A percentile compares a stretch with the other conserved stretches of the same genome.
Conservation (phyloP, 35 echinoderm and acorn worm species). For the Heliocidaris erythrogramma region DNA sequence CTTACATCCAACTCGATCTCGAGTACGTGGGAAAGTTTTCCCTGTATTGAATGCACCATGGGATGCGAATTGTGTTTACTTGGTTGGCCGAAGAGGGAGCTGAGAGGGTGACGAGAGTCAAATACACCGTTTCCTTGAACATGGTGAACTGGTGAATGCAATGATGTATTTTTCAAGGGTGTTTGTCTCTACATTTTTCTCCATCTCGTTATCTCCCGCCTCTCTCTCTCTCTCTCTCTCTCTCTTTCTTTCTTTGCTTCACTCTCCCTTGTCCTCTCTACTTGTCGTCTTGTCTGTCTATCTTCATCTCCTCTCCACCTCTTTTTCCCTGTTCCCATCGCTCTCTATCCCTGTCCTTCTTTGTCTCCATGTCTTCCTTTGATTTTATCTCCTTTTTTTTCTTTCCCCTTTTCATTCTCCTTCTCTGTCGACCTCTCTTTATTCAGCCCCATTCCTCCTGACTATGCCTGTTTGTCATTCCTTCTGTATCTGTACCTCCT, state of each 20-base stretch:
- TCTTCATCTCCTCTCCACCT: too few relatives aligned
- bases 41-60: background rate
- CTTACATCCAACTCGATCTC: background rate
- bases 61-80: background rate
- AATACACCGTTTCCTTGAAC: too few relatives aligned
- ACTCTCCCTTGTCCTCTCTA: background rate
- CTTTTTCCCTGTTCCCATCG: too few relatives aligned
- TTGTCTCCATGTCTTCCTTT: too few relatives aligned
- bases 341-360: too few relatives aligned
- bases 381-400: too few relatives aligned
- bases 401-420: too few relatives aligned
- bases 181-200: background rate
- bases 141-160: too few relatives aligned
- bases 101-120: too few relatives aligned
- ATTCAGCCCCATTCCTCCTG: too few relatives aligned
- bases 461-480: too few relatives aligned
- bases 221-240: background rate
- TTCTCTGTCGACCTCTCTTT: background rate
- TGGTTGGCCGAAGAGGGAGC: background rate
- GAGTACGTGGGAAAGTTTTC: background rate
- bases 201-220: background rate
- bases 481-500: background rate
- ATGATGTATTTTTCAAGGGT: too few relatives aligned
- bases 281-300: background rate
- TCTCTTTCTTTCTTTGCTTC: background rate